A percentile compares a stretch with the other conserved stretches of the same genome.
Conservation (phyloP, 1,140 invertebrate genomes). For the Diorhabda carinulata region DNA sequence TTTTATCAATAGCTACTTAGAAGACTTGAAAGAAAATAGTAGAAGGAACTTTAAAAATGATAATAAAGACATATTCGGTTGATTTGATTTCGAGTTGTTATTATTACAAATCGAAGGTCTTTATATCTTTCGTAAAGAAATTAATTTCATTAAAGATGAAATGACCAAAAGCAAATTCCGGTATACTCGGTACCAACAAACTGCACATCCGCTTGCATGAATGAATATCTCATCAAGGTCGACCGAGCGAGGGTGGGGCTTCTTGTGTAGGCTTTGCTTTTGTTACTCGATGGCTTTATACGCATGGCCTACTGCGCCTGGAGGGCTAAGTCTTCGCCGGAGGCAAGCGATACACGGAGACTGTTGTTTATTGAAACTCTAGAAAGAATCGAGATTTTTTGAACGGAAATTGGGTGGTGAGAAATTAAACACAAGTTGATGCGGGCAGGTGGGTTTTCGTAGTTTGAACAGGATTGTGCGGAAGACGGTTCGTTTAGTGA, state of each 20-base stretch:
- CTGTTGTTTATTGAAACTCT: no score
- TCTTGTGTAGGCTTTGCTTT: conserved; percentile 2
- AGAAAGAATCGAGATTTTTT: background rate
- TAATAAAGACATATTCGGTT: no score
- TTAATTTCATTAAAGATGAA: background rate
- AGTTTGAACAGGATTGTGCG: background rate
- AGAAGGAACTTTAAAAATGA: no score
- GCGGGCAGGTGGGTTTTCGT: background rate
- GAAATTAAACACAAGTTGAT: no score
- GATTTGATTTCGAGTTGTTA: no score
- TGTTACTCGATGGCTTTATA: background rate
- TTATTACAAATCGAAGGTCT: no score
- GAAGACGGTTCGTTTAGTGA: no score
- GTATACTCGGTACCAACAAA: background rate
- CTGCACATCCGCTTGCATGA: background rate
- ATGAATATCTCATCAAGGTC: background rate
- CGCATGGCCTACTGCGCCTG: background rate
- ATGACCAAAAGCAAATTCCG: background rate
- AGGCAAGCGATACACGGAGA: no score
- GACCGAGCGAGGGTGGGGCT: background rate
- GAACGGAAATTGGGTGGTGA: background rate
- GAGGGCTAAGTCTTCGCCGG: background rate
- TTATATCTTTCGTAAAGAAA: background rate
- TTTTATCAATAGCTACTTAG: no score
- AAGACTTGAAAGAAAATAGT: no score